Base-by-base conservation (phyloP, 2,888 invertebrate genomes). In the Cephus spinipes region DNA sequence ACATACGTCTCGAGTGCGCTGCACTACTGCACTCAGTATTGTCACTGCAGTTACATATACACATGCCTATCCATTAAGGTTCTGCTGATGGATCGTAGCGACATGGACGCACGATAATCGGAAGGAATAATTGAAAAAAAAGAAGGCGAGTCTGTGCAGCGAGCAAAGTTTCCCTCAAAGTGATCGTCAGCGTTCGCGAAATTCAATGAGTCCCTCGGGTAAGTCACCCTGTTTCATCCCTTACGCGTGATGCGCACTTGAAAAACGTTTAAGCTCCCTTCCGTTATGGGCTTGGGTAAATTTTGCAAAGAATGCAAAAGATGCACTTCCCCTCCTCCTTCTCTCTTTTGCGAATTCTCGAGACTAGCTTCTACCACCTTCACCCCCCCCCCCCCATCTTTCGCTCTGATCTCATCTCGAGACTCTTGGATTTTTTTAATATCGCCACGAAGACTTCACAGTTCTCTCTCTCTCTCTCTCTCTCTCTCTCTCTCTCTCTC, bases 401-500 rank as follows among this genome's bases (percentile, higher is more conserved):
- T 31, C 71, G 30, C 71, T 71, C 71, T 31, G 71, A 32, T 33
- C 71, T 31, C 31, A n/a, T 33, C 71, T 71, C 71, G 71, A 55
- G 55, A 23, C 55, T 55, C 55, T 55, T 23, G 55, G 79, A 79
- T 78, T 77, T 82, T 81, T 76, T 79, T 81, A 81, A 81, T 81
- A 81, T 80, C 80, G 76, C 75, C 73, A 73, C 75, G 78, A 77
- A 78, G 79, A 81, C 79, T 77, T 33, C 77, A 71, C 69, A n/a
- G 69, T 69, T 30, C 12, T 68, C 40, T 55, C 23, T 55, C 15
- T 40, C 40, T 11, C 0, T 11, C 35, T 9, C 1, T 40, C 15
- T 40, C 15, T 15, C 15, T 1, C 9, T 12, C 35, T 11, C 15
- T 40, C 40, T 11, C 0, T 11, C 35, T 9, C 1, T 40, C 15